Conservation (phyloP, 2,113 vertebrate species). For the Orientallactaga bullata region DNA sequence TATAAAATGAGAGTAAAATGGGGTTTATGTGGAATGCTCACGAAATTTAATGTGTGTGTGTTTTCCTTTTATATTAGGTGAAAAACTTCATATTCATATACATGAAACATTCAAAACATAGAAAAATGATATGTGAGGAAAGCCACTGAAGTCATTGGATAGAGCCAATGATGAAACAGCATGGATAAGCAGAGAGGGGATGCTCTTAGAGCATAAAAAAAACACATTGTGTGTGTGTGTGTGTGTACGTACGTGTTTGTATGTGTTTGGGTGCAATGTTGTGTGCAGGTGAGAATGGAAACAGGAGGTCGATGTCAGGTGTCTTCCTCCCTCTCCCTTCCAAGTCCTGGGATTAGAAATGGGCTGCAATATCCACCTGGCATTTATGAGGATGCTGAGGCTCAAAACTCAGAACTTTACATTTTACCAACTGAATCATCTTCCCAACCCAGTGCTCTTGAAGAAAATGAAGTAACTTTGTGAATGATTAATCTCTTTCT, state of each 20-base stretch:
- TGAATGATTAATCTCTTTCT: slow-evolving; percentile 24
- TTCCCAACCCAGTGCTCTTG: background rate
- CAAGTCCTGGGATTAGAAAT: too few species aligned
- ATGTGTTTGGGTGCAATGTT: too few species aligned
- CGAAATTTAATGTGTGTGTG: background rate
- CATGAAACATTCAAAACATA: background rate
- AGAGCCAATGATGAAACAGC: background rate
- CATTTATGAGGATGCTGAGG: too few species aligned
- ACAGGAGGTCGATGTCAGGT: too few species aligned
- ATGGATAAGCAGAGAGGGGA: background rate
- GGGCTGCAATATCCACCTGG: too few species aligned
- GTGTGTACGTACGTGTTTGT: too few species aligned
- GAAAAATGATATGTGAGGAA: background rate
- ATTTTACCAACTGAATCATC: too few species aligned
- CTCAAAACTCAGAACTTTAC: too few species aligned
- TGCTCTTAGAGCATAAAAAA: background rate
- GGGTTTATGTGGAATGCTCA: background rate
- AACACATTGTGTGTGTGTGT: too few species aligned
- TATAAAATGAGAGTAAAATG: background rate
- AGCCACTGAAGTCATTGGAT: background rate
- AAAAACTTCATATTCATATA: background rate
- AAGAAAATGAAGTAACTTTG: slow-evolving; percentile 1
- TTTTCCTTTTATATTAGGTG: background rate
- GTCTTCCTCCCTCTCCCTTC: too few species aligned
- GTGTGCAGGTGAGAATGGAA: too few species aligned